Conservation (phyloP, 92 coral and sea anemone species). For the Desmophyllum pertusum region DNA sequence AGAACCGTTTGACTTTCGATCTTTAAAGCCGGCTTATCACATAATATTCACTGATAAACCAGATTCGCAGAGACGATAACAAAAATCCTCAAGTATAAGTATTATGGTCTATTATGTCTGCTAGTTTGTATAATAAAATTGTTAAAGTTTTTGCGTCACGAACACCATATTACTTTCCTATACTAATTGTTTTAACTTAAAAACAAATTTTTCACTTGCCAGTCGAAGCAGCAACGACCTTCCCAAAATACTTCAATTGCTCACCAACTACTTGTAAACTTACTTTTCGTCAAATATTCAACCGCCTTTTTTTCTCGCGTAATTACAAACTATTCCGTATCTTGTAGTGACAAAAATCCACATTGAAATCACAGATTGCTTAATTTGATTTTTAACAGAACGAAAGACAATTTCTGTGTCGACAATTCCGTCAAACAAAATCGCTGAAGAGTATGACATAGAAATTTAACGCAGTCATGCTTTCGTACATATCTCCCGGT, state of each 20-base stretch:
- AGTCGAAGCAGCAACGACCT: neutral
- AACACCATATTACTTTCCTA: neutral
- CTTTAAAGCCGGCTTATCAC: neutral
- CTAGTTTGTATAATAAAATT: neutral
- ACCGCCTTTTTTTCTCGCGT: neutral
- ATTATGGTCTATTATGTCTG: neutral
- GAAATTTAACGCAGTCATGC: neutral
- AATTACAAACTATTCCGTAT: neutral
- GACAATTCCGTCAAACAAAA: neutral
- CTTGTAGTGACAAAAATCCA: neutral
- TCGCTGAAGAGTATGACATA: neutral
- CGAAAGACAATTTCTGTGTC: neutral
- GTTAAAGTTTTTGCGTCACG: neutral
- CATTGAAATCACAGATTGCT: neutral
- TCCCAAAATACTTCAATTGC: neutral
- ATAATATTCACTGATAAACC: neutral
- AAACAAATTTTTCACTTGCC: neutral
- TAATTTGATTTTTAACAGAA: neutral
- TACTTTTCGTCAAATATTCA: neutral
- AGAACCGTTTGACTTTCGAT: neutral
- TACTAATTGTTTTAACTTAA: neutral
- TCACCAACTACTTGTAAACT: neutral
- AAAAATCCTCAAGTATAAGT: neutral
- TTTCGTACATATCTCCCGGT: neutral
- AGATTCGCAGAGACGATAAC: neutral